A percentile compares a stretch with the other conserved stretches of the same genome.
Conservation (phyloP, 2,888 invertebrate genomes). For the Hydroisotoma schaefferi region DNA sequence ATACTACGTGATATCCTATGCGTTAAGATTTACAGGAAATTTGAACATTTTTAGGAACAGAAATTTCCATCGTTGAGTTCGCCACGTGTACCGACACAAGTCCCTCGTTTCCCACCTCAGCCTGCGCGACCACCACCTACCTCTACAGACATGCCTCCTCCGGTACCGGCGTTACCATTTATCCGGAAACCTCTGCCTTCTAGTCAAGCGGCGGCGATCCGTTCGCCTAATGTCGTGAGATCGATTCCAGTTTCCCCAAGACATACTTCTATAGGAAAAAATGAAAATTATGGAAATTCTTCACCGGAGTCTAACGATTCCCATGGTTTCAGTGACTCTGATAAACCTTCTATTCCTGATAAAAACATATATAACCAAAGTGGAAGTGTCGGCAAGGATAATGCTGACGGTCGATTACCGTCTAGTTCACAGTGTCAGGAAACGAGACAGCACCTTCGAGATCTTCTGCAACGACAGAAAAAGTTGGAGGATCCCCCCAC, state of each 20-base stretch:
- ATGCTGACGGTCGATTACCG: constrained; percentile 14
- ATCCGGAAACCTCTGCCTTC: constrained; percentile 46
- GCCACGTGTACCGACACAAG: constrained; percentile 49
- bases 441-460: constrained; percentile 70
- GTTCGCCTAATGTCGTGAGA: constrained; percentile 24
- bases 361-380: constrained; percentile 15
- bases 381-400: constrained; percentile 1
- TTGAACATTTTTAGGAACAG: constrained; percentile 22
- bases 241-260: constrained; percentile 37
- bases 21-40: no score
- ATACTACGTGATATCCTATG: no score
- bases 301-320: constrained; percentile 54
- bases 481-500: constrained; percentile 56
- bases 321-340: constrained; percentile 48
- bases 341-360: constrained; percentile 5
- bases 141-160: constrained; percentile 47
- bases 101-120: constrained; percentile 41
- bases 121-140: constrained; percentile 25
- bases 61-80: constrained; percentile 47
- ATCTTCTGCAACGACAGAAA: constrained; percentile 72
- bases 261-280: constrained; percentile 10
- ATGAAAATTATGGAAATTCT: constrained; percentile 48
- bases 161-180: constrained; percentile 41
- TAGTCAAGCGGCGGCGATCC: constrained; percentile 53
- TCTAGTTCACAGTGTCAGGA: constrained; percentile 52